Conservation (phyloP, 2,888 invertebrate species). For the Zeuzera pyrina region DNA sequence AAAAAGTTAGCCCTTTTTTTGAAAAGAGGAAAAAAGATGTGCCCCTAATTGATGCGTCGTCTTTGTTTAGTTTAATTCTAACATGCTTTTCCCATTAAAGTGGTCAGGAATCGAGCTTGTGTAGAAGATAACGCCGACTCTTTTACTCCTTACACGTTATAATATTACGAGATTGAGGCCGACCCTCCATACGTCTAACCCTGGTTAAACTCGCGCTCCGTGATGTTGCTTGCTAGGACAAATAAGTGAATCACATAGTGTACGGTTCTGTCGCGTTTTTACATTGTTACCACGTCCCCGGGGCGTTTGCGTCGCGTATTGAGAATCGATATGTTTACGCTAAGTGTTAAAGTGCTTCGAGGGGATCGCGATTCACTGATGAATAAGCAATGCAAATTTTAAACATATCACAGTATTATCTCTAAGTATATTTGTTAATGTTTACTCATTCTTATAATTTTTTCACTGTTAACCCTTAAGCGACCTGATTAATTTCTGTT, state of each 20-base stretch:
- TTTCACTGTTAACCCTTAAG: no score
- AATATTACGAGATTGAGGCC: constrained; percentile 58
- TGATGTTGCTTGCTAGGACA: constrained; percentile 32
- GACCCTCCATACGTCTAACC: constrained; percentile 45
- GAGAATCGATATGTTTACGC: constrained; percentile 67
- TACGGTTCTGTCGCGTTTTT: constrained; percentile 53
- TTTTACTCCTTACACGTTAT: constrained; percentile 70
- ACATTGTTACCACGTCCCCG: constrained; percentile 58
- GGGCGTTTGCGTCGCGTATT: constrained; percentile 50
- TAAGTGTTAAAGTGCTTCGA: constrained; percentile 69
- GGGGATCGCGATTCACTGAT: constrained; percentile 59
- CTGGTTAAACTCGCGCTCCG: constrained; percentile 47
- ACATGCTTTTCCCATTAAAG: constrained; percentile 75
- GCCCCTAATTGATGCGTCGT: constrained; percentile 73
- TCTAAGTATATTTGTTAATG: no score
- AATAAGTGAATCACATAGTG: constrained; percentile 54
- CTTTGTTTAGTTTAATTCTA: constrained; percentile 75
- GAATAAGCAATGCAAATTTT: constrained; percentile 53
- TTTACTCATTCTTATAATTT: no score
- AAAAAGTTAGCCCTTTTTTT: constrained; percentile 63
- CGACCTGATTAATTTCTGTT: no score
- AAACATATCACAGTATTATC: constrained; percentile 15
- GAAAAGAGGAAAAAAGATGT: constrained; percentile 43
- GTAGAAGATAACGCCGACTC: constrained; percentile 65
- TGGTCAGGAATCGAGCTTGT: constrained; percentile 66